A percentile compares a stretch with the other conserved stretches of the same genome.
Evolutionary conservation across 2,113 vertebrate species (phyloP).

Genomic region (Bufo gargarizans): DNA sequence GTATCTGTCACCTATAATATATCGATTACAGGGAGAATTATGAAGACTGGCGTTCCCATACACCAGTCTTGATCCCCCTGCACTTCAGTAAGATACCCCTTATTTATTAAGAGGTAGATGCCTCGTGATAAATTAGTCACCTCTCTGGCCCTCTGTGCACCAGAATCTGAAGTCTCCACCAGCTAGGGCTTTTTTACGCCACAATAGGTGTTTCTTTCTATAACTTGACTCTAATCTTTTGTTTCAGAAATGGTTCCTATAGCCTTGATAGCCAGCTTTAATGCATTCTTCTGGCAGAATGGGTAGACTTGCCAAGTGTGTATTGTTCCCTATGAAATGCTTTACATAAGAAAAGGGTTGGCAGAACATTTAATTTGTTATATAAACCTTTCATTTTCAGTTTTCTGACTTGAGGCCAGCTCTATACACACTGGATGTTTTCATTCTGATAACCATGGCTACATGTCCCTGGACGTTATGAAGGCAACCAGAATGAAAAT

Average conservation of each 20-base stretch:
- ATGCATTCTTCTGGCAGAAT: not conserved
- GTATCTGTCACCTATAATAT: not conserved
- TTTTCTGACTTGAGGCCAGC: not conserved
- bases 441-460: not conserved
- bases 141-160: too few species aligned
- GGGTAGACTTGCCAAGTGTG: not conserved
- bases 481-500: not conserved
- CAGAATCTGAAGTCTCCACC: too few species aligned
- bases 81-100: too few species aligned
- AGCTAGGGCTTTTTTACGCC: too few species aligned
- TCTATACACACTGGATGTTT: not conserved
- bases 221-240: not conserved
- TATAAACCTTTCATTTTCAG: not conserved
- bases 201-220: not conserved
- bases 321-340: not conserved
- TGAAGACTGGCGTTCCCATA: too few species aligned
- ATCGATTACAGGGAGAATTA: too few species aligned
- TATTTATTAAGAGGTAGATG: too few species aligned
- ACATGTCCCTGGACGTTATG: not conserved
- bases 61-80: too few species aligned
- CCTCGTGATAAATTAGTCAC: too few species aligned
- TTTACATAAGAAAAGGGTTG: not conserved
- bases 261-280: not conserved
- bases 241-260: not conserved
- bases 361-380: not conserved